Evolutionary conservation across 2,797 vertebrate genomes (phyloP).

Genomic region (Enteromius fasciolatus): DNA sequence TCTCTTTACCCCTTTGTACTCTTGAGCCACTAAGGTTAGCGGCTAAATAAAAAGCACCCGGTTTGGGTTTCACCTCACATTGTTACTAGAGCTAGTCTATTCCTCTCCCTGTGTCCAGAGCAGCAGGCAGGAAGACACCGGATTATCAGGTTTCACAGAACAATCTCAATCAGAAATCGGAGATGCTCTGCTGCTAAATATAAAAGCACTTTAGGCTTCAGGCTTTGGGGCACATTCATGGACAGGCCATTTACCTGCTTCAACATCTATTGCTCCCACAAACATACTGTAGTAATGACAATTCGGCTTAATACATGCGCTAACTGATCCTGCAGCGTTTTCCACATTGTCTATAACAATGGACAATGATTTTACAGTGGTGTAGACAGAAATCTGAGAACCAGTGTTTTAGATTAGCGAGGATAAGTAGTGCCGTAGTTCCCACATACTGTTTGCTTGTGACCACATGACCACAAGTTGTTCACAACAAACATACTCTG

Average conservation of each 20-base stretch:
- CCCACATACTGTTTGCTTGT: constrained; percentile 8
- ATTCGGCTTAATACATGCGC: constrained; percentile 40
- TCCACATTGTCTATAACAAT: constrained; percentile 16
- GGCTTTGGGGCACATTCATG: constrained; percentile 32
- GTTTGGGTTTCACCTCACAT: constrained; percentile 68
- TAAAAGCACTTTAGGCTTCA: constrained; percentile 57
- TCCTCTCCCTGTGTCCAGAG: constrained; percentile 60
- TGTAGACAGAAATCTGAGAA: constrained; percentile 42
- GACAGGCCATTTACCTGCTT: constrained; percentile 46
- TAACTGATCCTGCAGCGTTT: constrained; percentile 35
- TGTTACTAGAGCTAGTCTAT: constrained; percentile 73
- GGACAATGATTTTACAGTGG: constrained; percentile 22
- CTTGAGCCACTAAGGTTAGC: constrained; percentile 57
- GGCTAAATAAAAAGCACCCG: constrained; percentile 50
- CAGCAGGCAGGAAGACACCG: constrained; percentile 49
- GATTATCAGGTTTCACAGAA: constrained; percentile 70
- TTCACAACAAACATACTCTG: background rate
- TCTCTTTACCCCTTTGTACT: constrained; percentile 67
- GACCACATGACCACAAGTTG: constrained; percentile 11
- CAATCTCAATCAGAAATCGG: constrained; percentile 62
- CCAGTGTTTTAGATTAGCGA: constrained; percentile 26
- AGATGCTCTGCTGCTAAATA: constrained; percentile 61
- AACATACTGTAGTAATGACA: constrained; percentile 40
- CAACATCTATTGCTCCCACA: constrained; percentile 27
- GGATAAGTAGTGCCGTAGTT: constrained; percentile 11